A percentile compares a stretch with the other conserved stretches of the same genome.
phyloP scores from a whole-genome alignment of 2,113 vertebrate genomes.

The Rissa tridactyla region DNA sequence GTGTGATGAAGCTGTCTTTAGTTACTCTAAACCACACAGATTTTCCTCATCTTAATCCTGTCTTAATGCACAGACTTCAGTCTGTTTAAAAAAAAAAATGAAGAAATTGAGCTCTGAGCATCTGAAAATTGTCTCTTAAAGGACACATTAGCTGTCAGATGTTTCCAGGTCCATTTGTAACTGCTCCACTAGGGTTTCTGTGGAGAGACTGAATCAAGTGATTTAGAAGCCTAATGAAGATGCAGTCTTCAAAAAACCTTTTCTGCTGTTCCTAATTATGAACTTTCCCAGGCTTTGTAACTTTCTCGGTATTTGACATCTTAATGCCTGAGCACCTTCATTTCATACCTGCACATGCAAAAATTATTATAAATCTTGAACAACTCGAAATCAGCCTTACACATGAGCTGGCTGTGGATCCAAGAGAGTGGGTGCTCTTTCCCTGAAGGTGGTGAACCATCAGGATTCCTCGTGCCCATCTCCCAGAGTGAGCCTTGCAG shows the following conservation, averaged over 20 bases:
- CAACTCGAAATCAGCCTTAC: neutral
- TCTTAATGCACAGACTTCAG: neutral
- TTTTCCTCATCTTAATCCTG: neutral
- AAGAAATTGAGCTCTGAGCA: neutral
- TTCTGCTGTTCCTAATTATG: neutral
- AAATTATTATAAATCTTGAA: neutral
- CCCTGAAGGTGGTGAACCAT: rapidly evolving
- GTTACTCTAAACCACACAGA: neutral
- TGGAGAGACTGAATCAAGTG: neutral
- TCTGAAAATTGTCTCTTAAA: neutral
- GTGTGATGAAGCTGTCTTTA: neutral
- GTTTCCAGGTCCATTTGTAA: neutral
- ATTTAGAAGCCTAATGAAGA: neutral
- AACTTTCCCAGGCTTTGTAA: neutral
- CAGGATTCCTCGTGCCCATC: neutral
- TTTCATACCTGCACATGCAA: neutral
- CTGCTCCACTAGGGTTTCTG: neutral
- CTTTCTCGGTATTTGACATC: neutral
- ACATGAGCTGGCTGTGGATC: neutral
- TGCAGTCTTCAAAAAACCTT: neutral
- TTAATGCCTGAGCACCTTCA: neutral
- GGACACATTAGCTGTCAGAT: neutral
- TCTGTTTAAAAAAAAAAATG: neutral
- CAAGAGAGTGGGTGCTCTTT: neutral
- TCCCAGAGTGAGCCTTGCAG: neutral